Evolutionary conservation across 2,113 vertebrate species (phyloP).

Genomic region (Scomber japonicus): DNA sequence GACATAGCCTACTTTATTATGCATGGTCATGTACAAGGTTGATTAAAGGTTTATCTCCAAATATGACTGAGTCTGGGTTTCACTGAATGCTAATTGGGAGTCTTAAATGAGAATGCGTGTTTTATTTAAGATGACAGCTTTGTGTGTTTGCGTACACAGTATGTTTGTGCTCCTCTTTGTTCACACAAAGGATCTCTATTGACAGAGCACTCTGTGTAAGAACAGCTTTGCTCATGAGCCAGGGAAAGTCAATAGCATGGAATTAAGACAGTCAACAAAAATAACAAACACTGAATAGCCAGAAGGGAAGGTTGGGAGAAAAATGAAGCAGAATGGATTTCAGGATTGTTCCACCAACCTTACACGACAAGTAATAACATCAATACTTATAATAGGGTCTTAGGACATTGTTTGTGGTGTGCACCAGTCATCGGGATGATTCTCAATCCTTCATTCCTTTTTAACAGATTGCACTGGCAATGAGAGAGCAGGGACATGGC

Average conservation of each 20-base stretch:
- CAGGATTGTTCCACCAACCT: conserved; percentile 20
- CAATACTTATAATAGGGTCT: conserved; percentile 48
- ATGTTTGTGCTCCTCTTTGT: conserved; percentile 50
- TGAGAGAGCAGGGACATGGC: conserved; percentile 71
- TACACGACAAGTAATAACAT: conserved; percentile 35
- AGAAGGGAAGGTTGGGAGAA: conserved; percentile 12
- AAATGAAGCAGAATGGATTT: conserved; percentile 28
- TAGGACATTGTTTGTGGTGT: conserved; percentile 59
- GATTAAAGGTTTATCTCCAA: conserved; percentile 67
- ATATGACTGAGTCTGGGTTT: conserved; percentile 37
- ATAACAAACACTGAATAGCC: conserved; percentile 14
- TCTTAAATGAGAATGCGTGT: conserved; percentile 47
- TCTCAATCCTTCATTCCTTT: conserved; percentile 67
- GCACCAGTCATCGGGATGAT: conserved; percentile 33
- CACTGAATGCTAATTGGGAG: conserved; percentile 52
- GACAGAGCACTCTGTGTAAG: conserved; percentile 43
- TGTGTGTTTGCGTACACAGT: conserved; percentile 49
- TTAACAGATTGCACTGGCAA: conserved; percentile 72
- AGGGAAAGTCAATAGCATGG: conserved; percentile 53
- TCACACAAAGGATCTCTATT: conserved; percentile 33
- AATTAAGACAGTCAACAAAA: conserved; percentile 56
- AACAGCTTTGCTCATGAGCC: conserved; percentile 32
- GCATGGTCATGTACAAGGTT: conserved; percentile 46
- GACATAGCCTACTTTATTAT: conserved; percentile 35
- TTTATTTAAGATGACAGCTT: conserved; percentile 56